A percentile compares a stretch with the other conserved stretches of the same genome.
These are phyloP conservation scores for Corvus moneduloides DNA, from an alignment of 2,113 vertebrate species.

Conservation along the genomic window DNA sequence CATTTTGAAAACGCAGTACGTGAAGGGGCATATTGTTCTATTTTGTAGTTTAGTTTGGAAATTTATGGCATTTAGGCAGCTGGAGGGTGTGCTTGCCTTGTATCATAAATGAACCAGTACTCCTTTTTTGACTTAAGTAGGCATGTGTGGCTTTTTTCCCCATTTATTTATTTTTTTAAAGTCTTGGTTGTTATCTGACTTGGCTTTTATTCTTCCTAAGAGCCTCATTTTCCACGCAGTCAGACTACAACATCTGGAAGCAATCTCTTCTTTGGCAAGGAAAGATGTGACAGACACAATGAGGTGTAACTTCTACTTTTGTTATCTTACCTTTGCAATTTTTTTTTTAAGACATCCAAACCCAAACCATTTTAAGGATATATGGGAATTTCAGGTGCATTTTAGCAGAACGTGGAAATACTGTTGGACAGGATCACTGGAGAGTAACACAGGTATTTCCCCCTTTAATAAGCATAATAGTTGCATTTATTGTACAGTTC, in stretches of 20 bases:
- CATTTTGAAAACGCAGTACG: background rate
- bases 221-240: constrained; percentile 9
- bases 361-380: background rate
- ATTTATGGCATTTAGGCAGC: background rate
- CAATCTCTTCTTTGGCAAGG: constrained; percentile 36
- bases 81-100: background rate
- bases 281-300: background rate
- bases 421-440: background rate
- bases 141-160: background rate
- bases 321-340: background rate
- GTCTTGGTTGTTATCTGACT: constrained; percentile 26
- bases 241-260: constrained; percentile 55
- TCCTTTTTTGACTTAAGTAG: background rate
- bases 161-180: background rate
- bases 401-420: background rate
- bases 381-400: background rate
- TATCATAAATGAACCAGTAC: background rate
- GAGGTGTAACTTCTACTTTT: constrained; percentile 34
- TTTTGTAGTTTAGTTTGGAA: background rate
- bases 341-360: background rate
- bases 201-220: constrained; percentile 45
- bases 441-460: background rate
- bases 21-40: background rate
- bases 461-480: background rate
- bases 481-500: background rate